Percentiles rank a stretch among this genome's conserved stretches.
These are phyloP conservation scores for Melanostigma gelatinosum DNA, from an alignment of 2,113 vertebrate species.

Conservation along the genomic window DNA sequence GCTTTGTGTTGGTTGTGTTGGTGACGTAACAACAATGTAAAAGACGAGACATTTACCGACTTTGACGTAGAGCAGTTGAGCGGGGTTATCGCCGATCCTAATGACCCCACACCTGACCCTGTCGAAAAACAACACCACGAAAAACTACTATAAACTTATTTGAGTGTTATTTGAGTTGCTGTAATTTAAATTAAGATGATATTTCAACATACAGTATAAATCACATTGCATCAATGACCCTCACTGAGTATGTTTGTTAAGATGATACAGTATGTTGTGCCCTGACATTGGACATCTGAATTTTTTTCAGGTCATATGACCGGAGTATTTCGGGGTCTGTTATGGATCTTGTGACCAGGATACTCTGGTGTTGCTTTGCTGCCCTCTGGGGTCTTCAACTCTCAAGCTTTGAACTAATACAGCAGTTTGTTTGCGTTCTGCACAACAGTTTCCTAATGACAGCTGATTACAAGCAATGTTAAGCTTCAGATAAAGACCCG, in stretches of 20 bases:
- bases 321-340: conserved; percentile 63
- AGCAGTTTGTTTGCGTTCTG: conserved; percentile 14
- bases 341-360: conserved; percentile 42
- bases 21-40: neutral
- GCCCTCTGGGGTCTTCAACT: conserved; percentile 17
- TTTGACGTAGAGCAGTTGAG: neutral
- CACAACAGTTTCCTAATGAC: conserved; percentile 10
- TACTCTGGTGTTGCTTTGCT: conserved; percentile 35
- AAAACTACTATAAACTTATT: neutral
- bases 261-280: conserved; percentile 6
- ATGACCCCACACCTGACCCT: neutral
- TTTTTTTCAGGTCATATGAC: conserved; percentile 53
- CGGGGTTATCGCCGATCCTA: neutral
- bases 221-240: neutral
- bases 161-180: neutral
- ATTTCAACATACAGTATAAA: neutral
- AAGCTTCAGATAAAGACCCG: conserved; percentile 16
- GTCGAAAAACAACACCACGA: neutral
- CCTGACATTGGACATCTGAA: conserved; percentile 21
- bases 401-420: conserved; percentile 10
- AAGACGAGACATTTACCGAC: conserved; percentile 25
- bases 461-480: conserved; percentile 27
- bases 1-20: conserved; percentile 5
- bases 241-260: conserved; percentile 27
- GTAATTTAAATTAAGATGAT: neutral